Evolutionary conservation across 2,797 vertebrate genomes (phyloP), one percentile per base, ranked within the genome.

Genomic region (Chrosomus eos): DNA sequence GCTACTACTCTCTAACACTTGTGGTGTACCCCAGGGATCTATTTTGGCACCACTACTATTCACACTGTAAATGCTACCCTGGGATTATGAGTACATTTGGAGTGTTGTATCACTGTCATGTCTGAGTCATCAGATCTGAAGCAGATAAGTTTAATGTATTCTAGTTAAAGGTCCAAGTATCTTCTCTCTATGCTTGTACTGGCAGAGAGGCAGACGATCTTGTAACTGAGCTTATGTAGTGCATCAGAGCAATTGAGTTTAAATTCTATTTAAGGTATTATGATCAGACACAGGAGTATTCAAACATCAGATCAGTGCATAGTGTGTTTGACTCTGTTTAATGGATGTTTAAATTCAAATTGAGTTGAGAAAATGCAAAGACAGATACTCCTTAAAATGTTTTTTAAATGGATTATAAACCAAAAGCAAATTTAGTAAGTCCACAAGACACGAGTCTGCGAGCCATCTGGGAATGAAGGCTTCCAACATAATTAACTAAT

Each of bases 401-500:
- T 51, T 64, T 64, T 9, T 51, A 19, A 36, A 64, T 74, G 28
- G 70, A 70, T 40, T 38, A 26, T 45, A 82, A 72, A 82, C 26
- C 28, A 75, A 31, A 72, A 58, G 66, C 53, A 33, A 40, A 58
- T 60, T 55, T 67, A 67, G 43, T 23, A 36, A 18, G 33, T 60
- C 14, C 36, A 21, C 36, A 40, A 78, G 11, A 33, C 31, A 28
- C 43, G 36, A 9, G 36, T 83, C 62, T 68, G 62, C 55, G n/a
- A 45, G 28, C n/a, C 73, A 77, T 77, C 62, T 70, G 64, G 73
- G 64, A 77, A 33, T 5, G 36, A 77, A 77, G 7, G 21, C 36
- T 16, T 77, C 73, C 73, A 84, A 77, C n/a, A 77, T 75, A 75
- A 83, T 75, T 33, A 83, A 83, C 43, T 75, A 67, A 83, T 83